Evolutionary conservation across 2,797 vertebrate species (phyloP).

Genomic region (Crenuchus spilurus): DNA sequence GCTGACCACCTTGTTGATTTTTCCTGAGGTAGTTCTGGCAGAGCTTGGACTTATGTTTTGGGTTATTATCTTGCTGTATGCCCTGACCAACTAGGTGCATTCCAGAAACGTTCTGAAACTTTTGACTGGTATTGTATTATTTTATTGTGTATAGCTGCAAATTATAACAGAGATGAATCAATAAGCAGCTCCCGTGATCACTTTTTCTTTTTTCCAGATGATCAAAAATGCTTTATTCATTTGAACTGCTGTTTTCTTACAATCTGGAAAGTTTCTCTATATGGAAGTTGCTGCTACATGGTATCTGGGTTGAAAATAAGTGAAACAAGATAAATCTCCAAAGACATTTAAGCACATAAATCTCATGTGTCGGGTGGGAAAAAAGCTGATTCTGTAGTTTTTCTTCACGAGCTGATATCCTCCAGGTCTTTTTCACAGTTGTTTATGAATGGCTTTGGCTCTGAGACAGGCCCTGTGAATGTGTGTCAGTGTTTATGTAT

Average conservation of each 20-base stretch:
- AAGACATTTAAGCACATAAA: not conserved
- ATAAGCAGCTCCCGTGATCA: not conserved
- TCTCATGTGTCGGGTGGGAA: not conserved
- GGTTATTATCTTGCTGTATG: no score
- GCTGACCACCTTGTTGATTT: no score
- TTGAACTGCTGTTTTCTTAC: not conserved
- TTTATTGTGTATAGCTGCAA: no score
- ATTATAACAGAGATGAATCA: no score
- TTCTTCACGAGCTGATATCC: not conserved
- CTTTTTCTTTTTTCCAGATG: not conserved
- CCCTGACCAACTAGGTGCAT: no score
- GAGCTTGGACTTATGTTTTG: no score
- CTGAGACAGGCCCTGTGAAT: not conserved
- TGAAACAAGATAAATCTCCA: not conserved
- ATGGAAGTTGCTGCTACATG: conserved; percentile 1
- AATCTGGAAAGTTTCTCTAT: not conserved
- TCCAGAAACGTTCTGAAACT: no score
- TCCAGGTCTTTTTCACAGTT: not conserved
- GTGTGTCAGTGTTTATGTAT: not conserved
- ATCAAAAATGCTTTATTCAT: not conserved
- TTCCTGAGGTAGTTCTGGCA: no score
- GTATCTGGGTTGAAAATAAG: not conserved
- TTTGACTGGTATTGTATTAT: no score
- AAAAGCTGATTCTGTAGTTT: not conserved
- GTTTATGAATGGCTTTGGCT: conserved; percentile 23